These are phyloP conservation scores for Homarus americanus DNA, from an alignment of 1,140 invertebrate species.

Conservation along the genomic window DNA sequence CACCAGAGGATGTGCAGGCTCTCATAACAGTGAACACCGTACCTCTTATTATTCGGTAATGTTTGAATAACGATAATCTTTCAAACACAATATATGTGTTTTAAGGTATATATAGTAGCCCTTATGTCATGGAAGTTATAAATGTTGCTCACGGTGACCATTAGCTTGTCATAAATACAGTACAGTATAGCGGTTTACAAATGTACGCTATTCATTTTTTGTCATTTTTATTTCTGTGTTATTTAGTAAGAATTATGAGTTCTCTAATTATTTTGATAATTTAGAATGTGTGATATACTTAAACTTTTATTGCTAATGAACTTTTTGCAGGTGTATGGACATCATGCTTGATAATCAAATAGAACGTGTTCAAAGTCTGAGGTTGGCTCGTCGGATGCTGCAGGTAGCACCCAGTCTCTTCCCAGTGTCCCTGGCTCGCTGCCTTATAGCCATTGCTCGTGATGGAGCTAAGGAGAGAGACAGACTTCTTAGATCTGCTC, in stretches of 20 bases:
- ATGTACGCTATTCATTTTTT: no score
- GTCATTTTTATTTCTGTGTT: no score
- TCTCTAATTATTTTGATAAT: no score
- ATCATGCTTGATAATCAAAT: constrained; percentile 89
- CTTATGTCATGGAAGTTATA: no score
- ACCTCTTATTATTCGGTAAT: constrained; percentile 68
- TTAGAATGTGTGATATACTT: neutral
- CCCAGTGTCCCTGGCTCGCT: constrained; percentile 83
- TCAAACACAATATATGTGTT: no score
- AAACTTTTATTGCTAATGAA: neutral
- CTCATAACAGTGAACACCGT: constrained; percentile 84
- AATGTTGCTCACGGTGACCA: no score
- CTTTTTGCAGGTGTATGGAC: constrained; percentile 84
- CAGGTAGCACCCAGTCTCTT: constrained; percentile 84
- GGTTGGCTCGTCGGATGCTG: constrained; percentile 84
- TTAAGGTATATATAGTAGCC: no score
- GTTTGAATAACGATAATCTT: constrained; percentile 3
- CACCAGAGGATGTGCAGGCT: constrained; percentile 86
- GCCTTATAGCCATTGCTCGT: constrained; percentile 89
- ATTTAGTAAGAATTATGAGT: no score
- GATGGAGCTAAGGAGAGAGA: constrained; percentile 87
- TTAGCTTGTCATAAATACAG: no score
- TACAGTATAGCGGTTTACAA: no score
- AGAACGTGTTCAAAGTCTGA: constrained; percentile 92
- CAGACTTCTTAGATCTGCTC: constrained; percentile 86